Evolutionary conservation across 1,140 invertebrate genomes (phyloP).

Genomic region (Drosophila nigromelanica): DNA sequence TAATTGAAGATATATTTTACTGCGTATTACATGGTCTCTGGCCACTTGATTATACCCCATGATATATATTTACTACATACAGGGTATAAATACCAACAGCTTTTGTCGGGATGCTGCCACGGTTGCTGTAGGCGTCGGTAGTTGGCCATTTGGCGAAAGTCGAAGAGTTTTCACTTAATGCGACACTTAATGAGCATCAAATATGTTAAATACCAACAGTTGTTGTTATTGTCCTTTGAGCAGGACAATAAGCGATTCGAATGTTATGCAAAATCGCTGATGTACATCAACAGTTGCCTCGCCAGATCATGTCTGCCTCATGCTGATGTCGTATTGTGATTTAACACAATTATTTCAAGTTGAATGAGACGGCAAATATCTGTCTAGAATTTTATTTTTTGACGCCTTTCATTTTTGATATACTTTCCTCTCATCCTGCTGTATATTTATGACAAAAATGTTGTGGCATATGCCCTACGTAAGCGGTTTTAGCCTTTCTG

Average conservation of each 20-base stretch:
- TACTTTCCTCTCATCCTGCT: too few species aligned
- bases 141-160: constrained; percentile 44
- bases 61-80: neutral
- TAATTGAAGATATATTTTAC: too few species aligned
- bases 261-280: constrained; percentile 53
- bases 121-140: constrained; percentile 14
- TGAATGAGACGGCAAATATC: too few species aligned
- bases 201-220: constrained; percentile 59
- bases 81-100: constrained; percentile 18
- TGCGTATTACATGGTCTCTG: neutral
- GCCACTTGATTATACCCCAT: neutral
- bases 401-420: too few species aligned
- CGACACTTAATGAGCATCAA: constrained; percentile 65
- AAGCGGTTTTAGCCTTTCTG: too few species aligned
- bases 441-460: too few species aligned
- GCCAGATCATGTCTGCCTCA: constrained; percentile 47
- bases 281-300: constrained; percentile 42
- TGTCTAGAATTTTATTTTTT: too few species aligned
- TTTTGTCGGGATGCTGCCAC: constrained; percentile 7
- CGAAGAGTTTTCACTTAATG: constrained; percentile 55
- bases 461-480: too few species aligned
- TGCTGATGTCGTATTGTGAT: constrained; percentile 14
- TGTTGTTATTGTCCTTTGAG: constrained; percentile 30
- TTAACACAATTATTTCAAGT: too few species aligned
- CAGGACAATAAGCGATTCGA: constrained; percentile 23